Percentiles rank a stretch among this genome's conserved stretches.
These are phyloP conservation scores for Brachionus plicatilis DNA, from an alignment of 1,140 invertebrate genomes.

Conservation along the genomic window DNA sequence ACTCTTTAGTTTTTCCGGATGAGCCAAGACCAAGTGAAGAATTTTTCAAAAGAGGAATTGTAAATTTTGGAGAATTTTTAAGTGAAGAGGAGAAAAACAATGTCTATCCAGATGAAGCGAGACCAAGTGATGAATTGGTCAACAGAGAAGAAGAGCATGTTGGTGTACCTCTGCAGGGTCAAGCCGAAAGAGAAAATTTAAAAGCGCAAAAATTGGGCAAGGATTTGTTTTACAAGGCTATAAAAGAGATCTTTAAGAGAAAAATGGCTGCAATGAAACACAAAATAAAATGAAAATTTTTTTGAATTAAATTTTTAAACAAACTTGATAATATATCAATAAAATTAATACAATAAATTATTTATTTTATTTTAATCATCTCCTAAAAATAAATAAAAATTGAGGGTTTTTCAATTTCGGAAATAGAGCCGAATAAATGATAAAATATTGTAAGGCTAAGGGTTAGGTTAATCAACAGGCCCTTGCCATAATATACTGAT, in stretches of 20 bases:
- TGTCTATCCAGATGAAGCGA: background rate
- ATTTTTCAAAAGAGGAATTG: background rate
- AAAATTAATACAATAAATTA: background rate
- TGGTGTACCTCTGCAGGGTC: background rate
- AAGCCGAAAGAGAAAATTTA: background rate
- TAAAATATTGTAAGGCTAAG: too few species aligned
- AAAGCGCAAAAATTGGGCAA: background rate
- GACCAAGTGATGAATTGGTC: background rate
- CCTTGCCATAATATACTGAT: too few species aligned
- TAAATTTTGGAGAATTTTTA: background rate
- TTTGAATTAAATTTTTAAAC: background rate
- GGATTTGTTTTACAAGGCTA: background rate
- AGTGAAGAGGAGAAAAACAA: background rate
- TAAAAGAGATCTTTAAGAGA: background rate
- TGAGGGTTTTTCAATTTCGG: background rate
- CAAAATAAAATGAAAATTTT: background rate
- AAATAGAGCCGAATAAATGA: too few species aligned
- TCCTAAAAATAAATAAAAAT: background rate
- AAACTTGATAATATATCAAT: background rate
- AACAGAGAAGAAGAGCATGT: background rate
- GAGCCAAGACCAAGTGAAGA: conserved; percentile 21
- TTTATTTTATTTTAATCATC: background rate
- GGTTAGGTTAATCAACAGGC: too few species aligned
- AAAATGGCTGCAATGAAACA: background rate
- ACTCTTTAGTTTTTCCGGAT: background rate